Percentiles rank a stretch among this genome's conserved stretches.
Evolutionary conservation across 64 coral and sea anemone genomes (phyloP).

Genomic region (Dendrophyllia cribrosa): DNA sequence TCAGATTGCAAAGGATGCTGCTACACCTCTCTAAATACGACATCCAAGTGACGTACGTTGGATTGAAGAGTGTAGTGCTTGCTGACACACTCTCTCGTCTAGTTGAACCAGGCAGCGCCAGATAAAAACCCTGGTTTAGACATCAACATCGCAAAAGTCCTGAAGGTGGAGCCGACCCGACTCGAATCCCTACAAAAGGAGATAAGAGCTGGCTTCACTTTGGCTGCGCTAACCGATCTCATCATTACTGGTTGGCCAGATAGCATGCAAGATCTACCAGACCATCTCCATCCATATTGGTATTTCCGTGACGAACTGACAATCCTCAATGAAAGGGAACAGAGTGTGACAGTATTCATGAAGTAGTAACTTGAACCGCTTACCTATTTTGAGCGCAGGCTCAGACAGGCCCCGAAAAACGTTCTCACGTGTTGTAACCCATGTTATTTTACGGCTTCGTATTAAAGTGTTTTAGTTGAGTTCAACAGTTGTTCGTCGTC

Average conservation of each 20-base stretch:
- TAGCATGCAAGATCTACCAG: conserved; percentile 52
- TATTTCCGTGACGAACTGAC: conserved; percentile 69
- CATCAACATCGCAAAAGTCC: conserved; percentile 63
- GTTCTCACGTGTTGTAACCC: too few species aligned
- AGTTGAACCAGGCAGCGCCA: conserved; percentile 16
- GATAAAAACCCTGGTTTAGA: conserved; percentile 53
- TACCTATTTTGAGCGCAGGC: too few species aligned
- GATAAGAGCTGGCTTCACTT: conserved; percentile 24
- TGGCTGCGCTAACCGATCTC: conserved; percentile 27
- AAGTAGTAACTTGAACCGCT: too few species aligned
- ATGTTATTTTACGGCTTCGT: too few species aligned
- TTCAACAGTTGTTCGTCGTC: too few species aligned
- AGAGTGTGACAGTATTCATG: too few species aligned
- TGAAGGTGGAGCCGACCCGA: conserved; percentile 54
- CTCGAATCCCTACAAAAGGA: conserved; percentile 51
- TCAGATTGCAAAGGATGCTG: conserved; percentile 54
- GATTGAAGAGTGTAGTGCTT: conserved; percentile 42
- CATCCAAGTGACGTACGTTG: conserved; percentile 50
- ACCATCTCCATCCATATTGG: conserved; percentile 63
- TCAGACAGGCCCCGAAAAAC: too few species aligned
- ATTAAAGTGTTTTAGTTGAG: too few species aligned
- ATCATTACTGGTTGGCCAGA: conserved; percentile 75
- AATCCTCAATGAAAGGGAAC: conserved; percentile 81
- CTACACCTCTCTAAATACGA: conserved; percentile 61
- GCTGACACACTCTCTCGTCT: conserved; percentile 59